phyloP scores from a whole-genome alignment of 2,113 vertebrate species.

The Anarrhichthys ocellatus region DNA sequence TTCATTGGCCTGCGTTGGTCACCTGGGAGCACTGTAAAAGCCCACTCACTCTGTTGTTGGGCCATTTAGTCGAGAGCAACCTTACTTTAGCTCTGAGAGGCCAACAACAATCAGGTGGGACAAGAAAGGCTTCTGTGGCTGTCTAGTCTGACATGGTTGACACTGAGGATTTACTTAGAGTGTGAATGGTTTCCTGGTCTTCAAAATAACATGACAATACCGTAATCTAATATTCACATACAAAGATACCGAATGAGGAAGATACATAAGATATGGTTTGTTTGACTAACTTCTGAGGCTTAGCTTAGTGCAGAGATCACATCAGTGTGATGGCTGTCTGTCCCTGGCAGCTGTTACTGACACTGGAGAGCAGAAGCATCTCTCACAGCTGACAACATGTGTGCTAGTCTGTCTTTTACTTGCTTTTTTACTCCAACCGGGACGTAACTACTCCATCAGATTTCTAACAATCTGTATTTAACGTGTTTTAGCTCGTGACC shows the following conservation, averaged over 20 bases:
- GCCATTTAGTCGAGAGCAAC: conserved; percentile 62
- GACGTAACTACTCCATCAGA: conserved; percentile 10
- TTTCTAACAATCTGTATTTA: conserved; percentile 9
- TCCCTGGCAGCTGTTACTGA: conserved; percentile 57
- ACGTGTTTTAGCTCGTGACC: conserved; percentile 2
- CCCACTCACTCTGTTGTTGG: conserved; percentile 49
- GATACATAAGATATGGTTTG: neutral
- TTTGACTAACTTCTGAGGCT: conserved; percentile 1
- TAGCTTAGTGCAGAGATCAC: conserved; percentile 22
- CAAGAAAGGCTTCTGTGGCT: conserved; percentile 28
- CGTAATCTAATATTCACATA: neutral
- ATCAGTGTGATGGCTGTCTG: conserved; percentile 42
- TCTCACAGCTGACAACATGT: conserved; percentile 44
- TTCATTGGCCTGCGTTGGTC: conserved; percentile 50
- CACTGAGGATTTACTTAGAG: conserved; percentile 5
- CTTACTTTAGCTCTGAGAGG: conserved; percentile 53
- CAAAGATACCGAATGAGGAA: neutral
- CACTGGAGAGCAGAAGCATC: conserved; percentile 48
- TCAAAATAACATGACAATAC: conserved; percentile 14
- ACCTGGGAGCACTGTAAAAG: conserved; percentile 69
- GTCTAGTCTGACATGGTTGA: conserved; percentile 11
- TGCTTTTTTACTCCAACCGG: neutral
- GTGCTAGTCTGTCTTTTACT: conserved; percentile 16
- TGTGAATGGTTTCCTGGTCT: conserved; percentile 5
- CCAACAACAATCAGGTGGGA: conserved; percentile 34